Evolutionary conservation across 2,888 invertebrate species (phyloP).

Genomic region (Dryobota labecula): DNA sequence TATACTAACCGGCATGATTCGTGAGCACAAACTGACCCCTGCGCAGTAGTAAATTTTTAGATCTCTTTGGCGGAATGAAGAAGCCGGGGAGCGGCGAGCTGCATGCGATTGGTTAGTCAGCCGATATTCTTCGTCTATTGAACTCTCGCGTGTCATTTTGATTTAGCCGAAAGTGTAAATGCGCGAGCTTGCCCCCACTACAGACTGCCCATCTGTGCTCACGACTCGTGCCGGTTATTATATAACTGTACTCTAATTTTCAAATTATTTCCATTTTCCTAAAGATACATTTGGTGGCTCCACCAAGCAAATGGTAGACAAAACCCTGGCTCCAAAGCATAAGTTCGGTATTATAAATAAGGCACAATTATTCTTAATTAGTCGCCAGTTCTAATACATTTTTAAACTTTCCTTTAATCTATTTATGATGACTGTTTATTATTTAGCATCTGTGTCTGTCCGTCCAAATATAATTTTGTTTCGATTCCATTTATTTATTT

Average conservation of each 20-base stretch:
- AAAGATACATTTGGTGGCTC: background rate
- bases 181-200: too few species aligned
- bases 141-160: too few species aligned
- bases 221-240: too few species aligned
- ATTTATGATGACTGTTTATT: constrained; percentile 70
- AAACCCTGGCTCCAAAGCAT: constrained; percentile 41
- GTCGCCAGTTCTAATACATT: constrained; percentile 47
- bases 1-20: too few species aligned
- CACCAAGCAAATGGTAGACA: constrained; percentile 6
- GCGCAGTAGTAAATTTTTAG: too few species aligned
- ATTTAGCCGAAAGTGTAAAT: too few species aligned
- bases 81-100: too few species aligned
- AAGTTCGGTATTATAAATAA: constrained; percentile 34
- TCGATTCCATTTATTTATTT: constrained; percentile 64
- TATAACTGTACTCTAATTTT: background rate
- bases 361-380: constrained; percentile 54
- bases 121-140: too few species aligned
- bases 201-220: too few species aligned
- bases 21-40: too few species aligned
- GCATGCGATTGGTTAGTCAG: too few species aligned
- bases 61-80: too few species aligned
- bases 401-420: constrained; percentile 57
- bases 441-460: constrained; percentile 85
- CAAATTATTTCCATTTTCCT: background rate
- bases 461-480: constrained; percentile 83